A percentile compares a stretch with the other conserved stretches of the same genome.
Conservation (phyloP, 2,888 invertebrate genomes). For the Therioaphis trifolii region DNA sequence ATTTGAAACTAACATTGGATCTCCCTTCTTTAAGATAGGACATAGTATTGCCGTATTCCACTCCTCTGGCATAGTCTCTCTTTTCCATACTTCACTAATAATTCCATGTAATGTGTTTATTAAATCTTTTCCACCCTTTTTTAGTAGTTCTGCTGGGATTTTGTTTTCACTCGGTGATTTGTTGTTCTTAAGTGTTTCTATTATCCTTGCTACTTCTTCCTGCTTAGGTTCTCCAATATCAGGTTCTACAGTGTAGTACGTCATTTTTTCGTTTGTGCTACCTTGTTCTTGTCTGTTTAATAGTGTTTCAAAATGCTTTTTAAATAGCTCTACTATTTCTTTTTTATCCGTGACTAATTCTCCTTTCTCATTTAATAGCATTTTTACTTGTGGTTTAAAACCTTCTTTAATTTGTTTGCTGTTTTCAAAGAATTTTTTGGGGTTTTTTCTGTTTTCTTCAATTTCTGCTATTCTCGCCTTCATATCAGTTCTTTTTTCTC, state of each 20-base stretch:
- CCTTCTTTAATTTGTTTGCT: too few species aligned
- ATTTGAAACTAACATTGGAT: too few species aligned
- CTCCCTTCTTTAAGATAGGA: too few species aligned
- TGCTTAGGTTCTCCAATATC: constrained; percentile 17
- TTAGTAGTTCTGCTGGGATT: too few species aligned
- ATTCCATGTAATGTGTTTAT: neutral
- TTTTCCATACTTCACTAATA: too few species aligned
- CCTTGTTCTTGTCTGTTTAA: constrained; percentile 32
- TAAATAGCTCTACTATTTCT: constrained; percentile 38
- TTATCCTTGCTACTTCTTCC: constrained; percentile 16
- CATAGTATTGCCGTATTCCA: too few species aligned
- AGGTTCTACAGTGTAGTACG: constrained; percentile 5
- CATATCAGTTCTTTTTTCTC: too few species aligned
- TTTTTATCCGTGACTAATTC: constrained; percentile 33
- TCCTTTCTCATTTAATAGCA: neutral
- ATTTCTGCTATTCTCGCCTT: too few species aligned
- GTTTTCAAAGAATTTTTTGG: neutral
- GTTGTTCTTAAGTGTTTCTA: constrained; percentile 28
- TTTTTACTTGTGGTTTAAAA: too few species aligned
- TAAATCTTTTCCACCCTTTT: too few species aligned
- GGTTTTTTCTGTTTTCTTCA: constrained; percentile 3
- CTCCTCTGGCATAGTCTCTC: too few species aligned
- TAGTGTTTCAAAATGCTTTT: constrained; percentile 28
- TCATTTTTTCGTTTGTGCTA: constrained; percentile 3
- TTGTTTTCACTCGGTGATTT: too few species aligned